Conservation (phyloP, 2,888 invertebrate species). For the Bombyx huttoni region DNA sequence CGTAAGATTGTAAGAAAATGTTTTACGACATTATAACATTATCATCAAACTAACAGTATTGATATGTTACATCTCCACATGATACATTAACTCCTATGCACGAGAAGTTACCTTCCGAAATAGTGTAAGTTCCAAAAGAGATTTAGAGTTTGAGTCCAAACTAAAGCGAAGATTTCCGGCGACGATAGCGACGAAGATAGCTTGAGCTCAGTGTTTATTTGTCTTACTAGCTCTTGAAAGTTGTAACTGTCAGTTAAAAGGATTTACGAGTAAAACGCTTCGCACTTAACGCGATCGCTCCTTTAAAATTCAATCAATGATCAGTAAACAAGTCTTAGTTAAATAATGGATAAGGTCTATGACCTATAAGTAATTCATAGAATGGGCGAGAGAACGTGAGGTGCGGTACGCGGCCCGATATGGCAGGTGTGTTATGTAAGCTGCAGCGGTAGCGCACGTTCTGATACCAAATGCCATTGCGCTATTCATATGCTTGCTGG, state of each 20-base stretch:
- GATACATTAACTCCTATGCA: too few relatives aligned
- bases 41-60: too few relatives aligned
- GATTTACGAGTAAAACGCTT: constrained; percentile 4
- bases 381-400: constrained; percentile 64
- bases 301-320: constrained; percentile 7
- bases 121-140: too few relatives aligned
- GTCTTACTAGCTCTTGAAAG: constrained; percentile 26
- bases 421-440: constrained; percentile 72
- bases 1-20: too few relatives aligned
- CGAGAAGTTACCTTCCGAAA: too few relatives aligned
- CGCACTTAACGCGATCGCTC: not conserved
- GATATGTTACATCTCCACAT: too few relatives aligned
- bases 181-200: constrained; percentile 26
- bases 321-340: constrained; percentile 33
- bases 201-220: constrained; percentile 30
- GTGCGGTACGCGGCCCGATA: constrained; percentile 59
- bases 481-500: constrained; percentile 45
- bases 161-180: too few relatives aligned
- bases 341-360: constrained; percentile 62
- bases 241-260: constrained; percentile 12
- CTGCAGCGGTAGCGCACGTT: constrained; percentile 33
- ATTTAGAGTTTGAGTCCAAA: too few relatives aligned
- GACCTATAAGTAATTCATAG: constrained; percentile 70
- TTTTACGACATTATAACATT: too few relatives aligned
- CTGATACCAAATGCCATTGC: constrained; percentile 52